Evolutionary conservation across 1,140 invertebrate genomes (phyloP), one percentile per base, ranked within the genome.

Genomic region (Hycleus cichorii): DNA sequence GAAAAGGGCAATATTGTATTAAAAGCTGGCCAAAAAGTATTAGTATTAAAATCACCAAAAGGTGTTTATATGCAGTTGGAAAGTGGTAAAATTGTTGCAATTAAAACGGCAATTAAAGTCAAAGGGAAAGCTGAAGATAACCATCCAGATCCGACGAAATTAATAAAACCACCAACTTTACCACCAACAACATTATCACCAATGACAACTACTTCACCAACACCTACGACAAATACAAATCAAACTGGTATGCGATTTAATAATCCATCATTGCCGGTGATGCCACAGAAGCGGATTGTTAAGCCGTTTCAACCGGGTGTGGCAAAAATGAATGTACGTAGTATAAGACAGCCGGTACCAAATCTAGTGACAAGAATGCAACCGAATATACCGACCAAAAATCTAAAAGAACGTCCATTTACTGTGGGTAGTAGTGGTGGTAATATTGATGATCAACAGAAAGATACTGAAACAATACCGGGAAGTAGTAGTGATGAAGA

Each of bases 31-130:
- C 92, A 97, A 72, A 84, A 92, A 64, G 91, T 97, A 0, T 88
- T 95, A 80, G 91, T 97, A 3, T 79, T 97, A 1, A 95, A 95
- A 72, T 95, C 92, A 11, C 88, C 91, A 0, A 95, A 95, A 76
- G 94, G 93, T 38, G 94, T 97, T 57, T 97, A 96, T 73, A 92
- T 97, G 84, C 89, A 95, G 62, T 77, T 95, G 24, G 91, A 93
- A 69, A 93, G 92, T 68, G 92, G 93, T n/a, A 95, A 95, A 77
- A 94, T 97, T 57, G 95, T 96, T 68, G 92, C 93, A n/a, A 95
- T 96, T 57, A 82, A 89, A 63, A 89, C 87, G 0, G 85, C 86
- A 0, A 81, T 87, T 25, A 88, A 88, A 74, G 76, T 74, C 5
- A 83, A 83, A 52, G 83, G 84, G 60, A 83, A 84, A 69, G 78